Base-by-base conservation (phyloP, 2,888 invertebrate genomes). In the Junonia oenone region DNA sequence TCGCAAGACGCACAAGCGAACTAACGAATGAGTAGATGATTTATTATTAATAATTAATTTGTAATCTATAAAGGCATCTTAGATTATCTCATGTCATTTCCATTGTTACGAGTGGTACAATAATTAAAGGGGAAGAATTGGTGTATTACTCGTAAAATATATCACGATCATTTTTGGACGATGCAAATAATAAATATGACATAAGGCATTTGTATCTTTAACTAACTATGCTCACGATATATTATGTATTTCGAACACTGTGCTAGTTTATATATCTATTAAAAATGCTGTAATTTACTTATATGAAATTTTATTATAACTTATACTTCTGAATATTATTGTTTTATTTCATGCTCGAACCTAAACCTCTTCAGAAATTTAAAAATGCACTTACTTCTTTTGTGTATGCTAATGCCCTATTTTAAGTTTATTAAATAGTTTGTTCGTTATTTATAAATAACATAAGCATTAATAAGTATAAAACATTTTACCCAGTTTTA, bases 291-390 rank as follows among this genome's bases (percentile, higher is more conserved):
- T 89, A 81, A 86, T 85, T 86, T 87, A 86, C 84, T 77, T 84
- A 85, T 84, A 79, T 83, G 71, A 86, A 86, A 78, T 87, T 91
- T 90, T 90, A 90, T 84, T 90, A 90, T 82, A 90, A 88, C 86
- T 85, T 88, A 89, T 90, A 90, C 90, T 90, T 90, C 89, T 83
- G 72, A 81, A 70, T 51, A 70, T 56, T 63, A 66, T 62, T 72
- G 78, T 89, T 87, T 84, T 64, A 81, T 82, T 87, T 67, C n/a
- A 43, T 33, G 11, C 11, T 4, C 2, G 0, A 2, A 11, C 11
- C 11, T n/a, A n/a, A n/a, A n/a, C n/a, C n/a, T n/a, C n/a, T 11
- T 11, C 2, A 33, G n/a, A 33, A n/a, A 2, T 22, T 22, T 22
- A 22, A 2, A 22, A 22, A 22, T n/a, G n/a, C 22, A 22, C 5